phyloP scores from a whole-genome alignment of 2,888 invertebrate genomes.

The Rhagophthalmus giganteus region DNA sequence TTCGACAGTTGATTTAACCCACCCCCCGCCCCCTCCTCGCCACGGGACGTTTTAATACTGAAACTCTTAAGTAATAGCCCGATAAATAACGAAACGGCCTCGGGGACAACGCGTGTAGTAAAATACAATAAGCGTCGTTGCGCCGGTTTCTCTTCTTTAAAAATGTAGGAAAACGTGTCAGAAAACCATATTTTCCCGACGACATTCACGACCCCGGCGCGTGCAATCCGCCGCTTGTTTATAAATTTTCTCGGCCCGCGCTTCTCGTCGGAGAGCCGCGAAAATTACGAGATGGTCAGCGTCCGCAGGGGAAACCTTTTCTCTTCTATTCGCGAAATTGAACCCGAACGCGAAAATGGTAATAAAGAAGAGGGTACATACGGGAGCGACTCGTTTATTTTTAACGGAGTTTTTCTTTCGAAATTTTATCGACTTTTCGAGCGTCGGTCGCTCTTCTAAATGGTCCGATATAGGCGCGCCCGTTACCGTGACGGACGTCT shows the following conservation, averaged over 20 bases:
- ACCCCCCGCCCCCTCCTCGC: too few relatives aligned
- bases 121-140: constrained; percentile 18
- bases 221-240: constrained; percentile 28
- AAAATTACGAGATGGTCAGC: constrained; percentile 34
- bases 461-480: too few relatives aligned
- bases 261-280: constrained; percentile 9
- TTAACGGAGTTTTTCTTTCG: not conserved
- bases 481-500: too few relatives aligned
- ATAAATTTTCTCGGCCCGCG: constrained; percentile 32
- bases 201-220: constrained; percentile 32
- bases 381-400: not conserved
- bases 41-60: not conserved
- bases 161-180: constrained; percentile 27
- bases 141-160: constrained; percentile 22
- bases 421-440: not conserved
- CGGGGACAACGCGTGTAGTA: constrained; percentile 16
- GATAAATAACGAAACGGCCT: constrained; percentile 13
- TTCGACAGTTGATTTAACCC: too few relatives aligned
- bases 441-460: too few relatives aligned
- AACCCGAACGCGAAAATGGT: not conserved
- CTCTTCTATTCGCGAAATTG: not conserved
- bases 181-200: constrained; percentile 29
- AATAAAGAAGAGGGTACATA: not conserved
- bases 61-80: constrained; percentile 1
- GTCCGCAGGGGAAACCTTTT: constrained; percentile 21